These are phyloP conservation scores for Riparia riparia DNA, from an alignment of 2,113 vertebrate genomes.

Conservation along the genomic window DNA sequence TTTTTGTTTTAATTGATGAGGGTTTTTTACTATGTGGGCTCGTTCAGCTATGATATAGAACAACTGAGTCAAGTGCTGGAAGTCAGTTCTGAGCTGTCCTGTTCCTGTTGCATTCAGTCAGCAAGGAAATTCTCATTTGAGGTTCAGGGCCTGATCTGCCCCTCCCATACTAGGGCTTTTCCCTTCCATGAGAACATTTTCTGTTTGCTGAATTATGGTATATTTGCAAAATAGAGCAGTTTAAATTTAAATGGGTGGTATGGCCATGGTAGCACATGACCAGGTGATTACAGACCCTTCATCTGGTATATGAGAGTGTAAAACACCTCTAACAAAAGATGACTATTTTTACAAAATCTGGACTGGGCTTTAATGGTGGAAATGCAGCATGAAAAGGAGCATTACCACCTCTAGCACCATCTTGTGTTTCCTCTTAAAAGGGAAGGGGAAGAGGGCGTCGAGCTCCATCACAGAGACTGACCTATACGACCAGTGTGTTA, in stretches of 20 bases:
- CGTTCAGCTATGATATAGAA: accelerated
- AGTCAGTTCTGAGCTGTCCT: not conserved
- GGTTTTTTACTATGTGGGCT: not conserved
- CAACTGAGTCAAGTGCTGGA: not conserved
- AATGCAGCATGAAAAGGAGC: not conserved
- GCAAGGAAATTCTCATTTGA: not conserved
- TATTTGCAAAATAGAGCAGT: not conserved
- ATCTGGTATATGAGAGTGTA: not conserved
- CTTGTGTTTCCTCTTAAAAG: slow-evolving; percentile 35
- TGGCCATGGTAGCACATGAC: not conserved
- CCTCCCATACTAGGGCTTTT: not conserved
- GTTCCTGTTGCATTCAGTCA: not conserved
- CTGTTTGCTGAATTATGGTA: not conserved
- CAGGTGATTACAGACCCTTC: not conserved
- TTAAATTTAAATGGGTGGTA: not conserved
- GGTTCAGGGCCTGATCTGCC: not conserved
- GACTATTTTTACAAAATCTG: not conserved
- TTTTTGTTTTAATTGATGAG: not conserved
- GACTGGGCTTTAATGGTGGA: not conserved
- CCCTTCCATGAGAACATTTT: not conserved
- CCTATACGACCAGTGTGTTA: not conserved
- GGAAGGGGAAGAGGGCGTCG: not conserved
- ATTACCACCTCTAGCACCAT: slow-evolving; percentile 21
- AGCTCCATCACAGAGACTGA: not conserved
- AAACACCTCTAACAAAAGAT: not conserved